Conservation (phyloP, 1,140 invertebrate species). For the Psix sp. region DNA sequence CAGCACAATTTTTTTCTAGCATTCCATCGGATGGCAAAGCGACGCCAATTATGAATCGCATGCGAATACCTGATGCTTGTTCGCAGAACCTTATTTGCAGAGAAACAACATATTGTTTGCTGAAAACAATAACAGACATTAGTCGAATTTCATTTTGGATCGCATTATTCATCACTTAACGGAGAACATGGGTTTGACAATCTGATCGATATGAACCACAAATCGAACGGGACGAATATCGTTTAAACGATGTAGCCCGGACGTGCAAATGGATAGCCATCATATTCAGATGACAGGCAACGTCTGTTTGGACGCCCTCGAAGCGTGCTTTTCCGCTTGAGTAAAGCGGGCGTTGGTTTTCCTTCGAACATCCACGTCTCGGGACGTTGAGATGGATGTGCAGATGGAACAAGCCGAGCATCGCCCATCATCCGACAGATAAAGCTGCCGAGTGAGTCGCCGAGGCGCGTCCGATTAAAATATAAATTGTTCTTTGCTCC, state of each 20-base stretch:
- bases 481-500: slow-evolving; percentile 59
- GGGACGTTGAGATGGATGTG: slow-evolving; percentile 44
- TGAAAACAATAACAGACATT: too few species aligned
- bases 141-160: too few species aligned
- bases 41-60: background rate
- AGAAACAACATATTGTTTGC: background rate
- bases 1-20: slow-evolving; percentile 33
- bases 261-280: slow-evolving; percentile 2
- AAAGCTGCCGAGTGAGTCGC: slow-evolving; percentile 49
- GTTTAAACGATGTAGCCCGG: slow-evolving; percentile 11
- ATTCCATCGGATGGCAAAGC: background rate
- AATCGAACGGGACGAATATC: too few species aligned
- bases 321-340: slow-evolving; percentile 52
- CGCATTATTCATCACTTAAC: too few species aligned
- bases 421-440: slow-evolving; percentile 51
- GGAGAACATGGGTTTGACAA: too few species aligned
- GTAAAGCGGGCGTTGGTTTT: slow-evolving; percentile 50
- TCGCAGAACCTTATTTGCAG: background rate
- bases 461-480: slow-evolving; percentile 58
- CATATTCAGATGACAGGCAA: slow-evolving; percentile 35
- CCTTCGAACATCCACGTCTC: slow-evolving; percentile 43
- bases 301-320: slow-evolving; percentile 26
- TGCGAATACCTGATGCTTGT: background rate
- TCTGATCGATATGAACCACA: too few species aligned
- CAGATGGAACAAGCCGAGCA: slow-evolving; percentile 53